Conservation (phyloP, 2,888 invertebrate species). For the Lasiommata megera region DNA sequence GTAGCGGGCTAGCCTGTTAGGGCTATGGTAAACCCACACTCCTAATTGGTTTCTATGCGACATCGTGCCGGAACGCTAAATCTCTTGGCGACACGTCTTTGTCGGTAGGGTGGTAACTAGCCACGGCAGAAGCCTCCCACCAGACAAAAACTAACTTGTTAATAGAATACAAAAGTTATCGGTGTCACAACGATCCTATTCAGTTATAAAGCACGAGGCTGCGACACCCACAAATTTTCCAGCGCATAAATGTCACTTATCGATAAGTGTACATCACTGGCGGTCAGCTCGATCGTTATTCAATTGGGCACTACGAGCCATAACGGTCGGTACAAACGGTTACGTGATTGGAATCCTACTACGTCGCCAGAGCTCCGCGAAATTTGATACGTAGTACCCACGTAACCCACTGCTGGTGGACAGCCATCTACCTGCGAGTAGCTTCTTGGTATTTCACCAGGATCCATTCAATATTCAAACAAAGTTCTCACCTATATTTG, state of each 20-base stretch:
- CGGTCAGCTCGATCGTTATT: conserved; percentile 56
- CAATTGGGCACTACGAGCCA: conserved; percentile 56
- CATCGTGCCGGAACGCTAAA: no score
- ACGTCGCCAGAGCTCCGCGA: not conserved
- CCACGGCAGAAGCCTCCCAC: no score
- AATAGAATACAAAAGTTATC: no score
- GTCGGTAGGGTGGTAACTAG: no score
- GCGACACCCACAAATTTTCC: not conserved
- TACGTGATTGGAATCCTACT: conserved; percentile 51
- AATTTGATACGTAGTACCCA: conserved; percentile 9
- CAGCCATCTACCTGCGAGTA: not conserved
- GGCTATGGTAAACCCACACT: no score
- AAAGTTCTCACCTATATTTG: not conserved
- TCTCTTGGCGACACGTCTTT: no score
- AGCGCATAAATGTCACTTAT: conserved; percentile 23
- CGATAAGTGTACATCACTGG: conserved; percentile 47
- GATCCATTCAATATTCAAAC: not conserved
- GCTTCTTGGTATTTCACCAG: not conserved
- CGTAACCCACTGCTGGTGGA: not conserved
- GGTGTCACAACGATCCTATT: no score
- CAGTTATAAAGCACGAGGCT: no score
- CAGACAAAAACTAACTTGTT: no score
- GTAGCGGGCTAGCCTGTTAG: no score
- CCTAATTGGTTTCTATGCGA: no score
- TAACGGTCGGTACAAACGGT: conserved; percentile 53